phyloP scores from a whole-genome alignment of 2,888 invertebrate genomes.

The Eupithecia dodoneata region DNA sequence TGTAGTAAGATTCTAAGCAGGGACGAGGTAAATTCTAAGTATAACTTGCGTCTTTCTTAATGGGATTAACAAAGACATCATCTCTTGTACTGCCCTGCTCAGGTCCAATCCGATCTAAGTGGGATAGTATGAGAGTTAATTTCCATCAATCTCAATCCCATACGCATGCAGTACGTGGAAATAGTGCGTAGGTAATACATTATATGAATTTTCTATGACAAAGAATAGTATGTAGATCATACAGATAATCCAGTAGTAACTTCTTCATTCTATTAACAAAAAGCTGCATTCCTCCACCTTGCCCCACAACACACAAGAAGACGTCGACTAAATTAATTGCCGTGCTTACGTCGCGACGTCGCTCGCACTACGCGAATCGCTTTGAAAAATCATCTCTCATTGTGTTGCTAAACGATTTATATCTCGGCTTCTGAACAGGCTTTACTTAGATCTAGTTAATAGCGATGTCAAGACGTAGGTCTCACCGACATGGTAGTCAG shows the following conservation, averaged over 20 bases:
- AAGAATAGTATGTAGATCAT: not conserved
- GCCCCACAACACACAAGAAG: constrained; percentile 49
- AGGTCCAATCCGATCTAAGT: no score
- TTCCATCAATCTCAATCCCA: no score
- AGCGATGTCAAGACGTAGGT: not conserved
- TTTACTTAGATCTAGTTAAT: not conserved
- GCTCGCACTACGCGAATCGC: constrained; percentile 65
- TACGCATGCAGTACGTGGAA: no score
- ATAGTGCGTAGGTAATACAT: no score
- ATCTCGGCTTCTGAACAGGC: constrained; percentile 27
- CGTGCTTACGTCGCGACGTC: constrained; percentile 73
- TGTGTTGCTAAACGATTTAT: constrained; percentile 65
- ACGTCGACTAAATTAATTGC: constrained; percentile 78
- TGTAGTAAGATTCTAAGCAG: no score
- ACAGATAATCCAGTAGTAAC: not conserved
- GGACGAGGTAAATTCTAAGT: no score
- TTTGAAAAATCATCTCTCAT: constrained; percentile 79
- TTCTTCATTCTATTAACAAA: not conserved
- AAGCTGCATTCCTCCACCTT: constrained; percentile 11
- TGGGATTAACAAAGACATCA: not conserved
- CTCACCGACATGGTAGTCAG: no score
- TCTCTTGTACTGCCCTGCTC: not conserved
- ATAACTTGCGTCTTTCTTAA: not conserved
- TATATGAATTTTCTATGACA: not conserved
- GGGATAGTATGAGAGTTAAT: no score